phyloP scores from a whole-genome alignment of 2,888 invertebrate genomes.

The Gisinianus flammeolus region DNA sequence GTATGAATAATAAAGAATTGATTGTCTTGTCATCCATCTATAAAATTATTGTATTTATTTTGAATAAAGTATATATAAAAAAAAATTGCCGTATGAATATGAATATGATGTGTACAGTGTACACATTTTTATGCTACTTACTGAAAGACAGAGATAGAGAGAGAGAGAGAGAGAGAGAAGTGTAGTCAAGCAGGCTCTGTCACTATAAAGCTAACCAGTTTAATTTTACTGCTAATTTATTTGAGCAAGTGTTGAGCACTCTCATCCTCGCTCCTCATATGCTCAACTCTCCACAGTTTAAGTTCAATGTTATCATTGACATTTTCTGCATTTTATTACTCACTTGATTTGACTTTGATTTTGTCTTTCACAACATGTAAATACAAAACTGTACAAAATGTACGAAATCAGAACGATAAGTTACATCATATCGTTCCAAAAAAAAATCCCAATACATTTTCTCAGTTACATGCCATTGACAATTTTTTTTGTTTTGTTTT shows the following conservation, averaged over 20 bases:
- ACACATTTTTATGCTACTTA: no score
- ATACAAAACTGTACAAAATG: no score
- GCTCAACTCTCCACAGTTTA: neutral
- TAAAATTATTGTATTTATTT: neutral
- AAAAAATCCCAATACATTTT: no score
- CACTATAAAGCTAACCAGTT: slow-evolving; percentile 26
- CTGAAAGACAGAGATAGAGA: no score
- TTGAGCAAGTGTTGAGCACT: neutral
- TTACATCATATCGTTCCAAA: no score
- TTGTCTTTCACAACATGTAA: neutral
- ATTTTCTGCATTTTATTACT: slow-evolving; percentile 29
- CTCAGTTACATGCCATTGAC: no score
- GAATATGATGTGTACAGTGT: neutral
- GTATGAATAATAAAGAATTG: slow-evolving; percentile 22
- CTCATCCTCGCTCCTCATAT: neutral
- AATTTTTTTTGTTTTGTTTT: no score
- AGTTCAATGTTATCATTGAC: slow-evolving; percentile 35
- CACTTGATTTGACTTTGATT: slow-evolving; percentile 33
- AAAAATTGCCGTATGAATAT: neutral
- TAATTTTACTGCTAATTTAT: slow-evolving; percentile 20
- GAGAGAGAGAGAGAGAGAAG: no score
- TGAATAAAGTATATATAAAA: neutral
- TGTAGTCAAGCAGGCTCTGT: slow-evolving; percentile 18
- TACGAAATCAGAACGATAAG: no score
- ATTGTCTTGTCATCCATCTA: slow-evolving; percentile 30